Evolutionary conservation across 2,797 vertebrate genomes (phyloP).

Genomic region (Schizothorax lantsangensis): DNA sequence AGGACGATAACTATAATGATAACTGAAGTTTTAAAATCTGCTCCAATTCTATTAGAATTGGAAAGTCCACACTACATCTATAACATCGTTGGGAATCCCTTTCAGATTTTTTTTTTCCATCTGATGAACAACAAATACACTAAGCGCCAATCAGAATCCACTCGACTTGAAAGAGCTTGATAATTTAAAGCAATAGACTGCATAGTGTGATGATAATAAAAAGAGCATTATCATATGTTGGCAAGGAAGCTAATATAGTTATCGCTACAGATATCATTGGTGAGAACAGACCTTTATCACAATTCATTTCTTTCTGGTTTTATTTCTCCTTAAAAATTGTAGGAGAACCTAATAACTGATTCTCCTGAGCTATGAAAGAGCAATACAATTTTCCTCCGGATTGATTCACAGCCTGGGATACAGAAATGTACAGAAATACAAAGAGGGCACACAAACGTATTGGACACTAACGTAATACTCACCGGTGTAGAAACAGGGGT

Average conservation of each 20-base stretch:
- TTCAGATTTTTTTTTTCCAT: background rate
- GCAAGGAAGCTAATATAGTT: background rate
- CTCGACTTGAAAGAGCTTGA: background rate
- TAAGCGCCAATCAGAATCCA: background rate
- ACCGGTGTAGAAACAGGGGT: constrained; percentile 8
- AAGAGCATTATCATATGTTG: background rate
- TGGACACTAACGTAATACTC: constrained; percentile 12
- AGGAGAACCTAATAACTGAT: constrained; percentile 13
- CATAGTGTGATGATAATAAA: background rate
- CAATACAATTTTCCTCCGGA: background rate
- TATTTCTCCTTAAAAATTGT: background rate
- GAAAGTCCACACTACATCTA: background rate
- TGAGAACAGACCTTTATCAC: background rate
- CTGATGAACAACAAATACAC: background rate
- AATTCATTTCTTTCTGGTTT: background rate
- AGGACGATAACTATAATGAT: too few relatives aligned
- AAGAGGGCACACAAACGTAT: background rate
- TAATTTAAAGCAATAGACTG: background rate
- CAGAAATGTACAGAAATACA: constrained; percentile 14
- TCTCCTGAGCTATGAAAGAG: background rate
- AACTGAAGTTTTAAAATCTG: too few relatives aligned
- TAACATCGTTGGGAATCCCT: background rate
- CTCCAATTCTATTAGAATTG: too few relatives aligned
- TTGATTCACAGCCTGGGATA: constrained; percentile 19
- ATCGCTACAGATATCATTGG: background rate